Evolutionary conservation across 2,113 vertebrate species (phyloP).

Genomic region (Carettochelys insculpta): DNA sequence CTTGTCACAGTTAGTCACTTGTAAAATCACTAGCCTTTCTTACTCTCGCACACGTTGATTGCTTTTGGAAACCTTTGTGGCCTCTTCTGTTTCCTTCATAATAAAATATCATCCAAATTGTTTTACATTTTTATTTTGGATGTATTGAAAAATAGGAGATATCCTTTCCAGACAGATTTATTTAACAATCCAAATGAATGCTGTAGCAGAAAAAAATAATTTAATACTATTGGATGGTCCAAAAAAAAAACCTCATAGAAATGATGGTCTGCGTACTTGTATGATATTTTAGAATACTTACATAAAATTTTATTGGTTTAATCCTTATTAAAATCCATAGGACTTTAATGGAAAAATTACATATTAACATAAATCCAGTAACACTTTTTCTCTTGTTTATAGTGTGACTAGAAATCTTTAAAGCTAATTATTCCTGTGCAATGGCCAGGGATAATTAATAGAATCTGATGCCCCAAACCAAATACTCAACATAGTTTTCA

Average conservation of each 20-base stretch:
- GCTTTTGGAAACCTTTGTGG: background rate
- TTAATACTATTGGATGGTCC: background rate
- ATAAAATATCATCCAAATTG: accelerated
- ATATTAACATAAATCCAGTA: background rate
- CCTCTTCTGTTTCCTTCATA: background rate
- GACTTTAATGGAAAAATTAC: background rate
- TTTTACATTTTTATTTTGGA: background rate
- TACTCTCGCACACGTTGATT: background rate
- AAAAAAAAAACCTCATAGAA: background rate
- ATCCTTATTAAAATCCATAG: background rate
- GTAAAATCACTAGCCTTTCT: background rate
- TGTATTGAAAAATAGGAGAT: too few species aligned
- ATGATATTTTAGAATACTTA: background rate
- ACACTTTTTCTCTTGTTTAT: background rate
- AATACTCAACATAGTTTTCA: background rate
- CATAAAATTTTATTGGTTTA: background rate
- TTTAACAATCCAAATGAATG: background rate
- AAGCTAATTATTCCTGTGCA: background rate
- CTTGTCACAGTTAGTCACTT: background rate
- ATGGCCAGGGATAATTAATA: background rate
- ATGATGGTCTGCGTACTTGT: background rate
- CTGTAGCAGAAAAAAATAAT: background rate
- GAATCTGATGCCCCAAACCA: background rate
- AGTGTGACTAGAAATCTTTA: background rate
- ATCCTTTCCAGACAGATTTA: background rate